Evolutionary conservation across 2,113 vertebrate genomes (phyloP), one percentile per base, ranked within the genome.

Genomic region (Rostratula benghalensis): DNA sequence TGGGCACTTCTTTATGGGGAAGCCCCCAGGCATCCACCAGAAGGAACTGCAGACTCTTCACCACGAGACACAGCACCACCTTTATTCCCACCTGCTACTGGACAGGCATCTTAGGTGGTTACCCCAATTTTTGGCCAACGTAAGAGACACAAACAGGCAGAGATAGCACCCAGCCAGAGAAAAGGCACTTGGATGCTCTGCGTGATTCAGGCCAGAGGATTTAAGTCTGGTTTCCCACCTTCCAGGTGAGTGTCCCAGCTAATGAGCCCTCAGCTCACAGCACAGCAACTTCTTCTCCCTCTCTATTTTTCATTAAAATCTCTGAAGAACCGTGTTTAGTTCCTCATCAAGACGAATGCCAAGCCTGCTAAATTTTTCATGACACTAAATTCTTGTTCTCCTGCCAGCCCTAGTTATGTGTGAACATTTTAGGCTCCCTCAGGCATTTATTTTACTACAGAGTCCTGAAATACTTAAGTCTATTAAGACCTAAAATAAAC

Each of bases 401-500:
- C 91, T 95, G 95, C 95, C 96, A 97, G 90, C 84, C 75, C 61
- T 83, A 83, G 95, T 95, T 94, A 94, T 46, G 93, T 88, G 95
- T 96, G 95, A 97, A 96, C 95, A 95, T 85, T 96, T 95, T 94
- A 93, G 59, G 77, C 59, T 96, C 96, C 94, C 95, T 94, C 63
- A 94, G 94, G 94, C 95, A 93, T 94, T 91, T 94, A 91, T 96
- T 96, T 97, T 97, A 97, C 96, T 95, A 95, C 70, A 73, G 51
- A 96, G 87, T 94, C 92, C 93, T 93, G 91, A 95, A 97, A 97
- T 95, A 95, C 94, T 97, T 91, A 90, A 77, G 93, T 94, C 96
- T 96, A 95, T 87, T 95, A 95, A 93, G 90, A 96, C 46, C 70
- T 95, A 95, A 95, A 96, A 95, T 93, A 96, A 97, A 95, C 92